Percentiles rank a stretch among this genome's conserved stretches.
phyloP scores from a whole-genome alignment of 1,140 invertebrate genomes.

The Apis mellifera region Amel_HAv3.1 CM009932.2:10900501-10901000 shows the following conservation, averaged over 20 bases:
- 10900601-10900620: background rate
- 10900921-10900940: too few relatives aligned
- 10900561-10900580: background rate
- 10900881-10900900: too few relatives aligned
- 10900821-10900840: too few relatives aligned
- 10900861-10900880: too few relatives aligned
- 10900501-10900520: background rate
- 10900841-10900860: too few relatives aligned
- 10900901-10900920: too few relatives aligned
- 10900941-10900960: too few relatives aligned
- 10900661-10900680: slow-evolving; percentile 32
- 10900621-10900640: slow-evolving; percentile 3
- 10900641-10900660: slow-evolving; percentile 24
- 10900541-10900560: background rate
- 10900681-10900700: slow-evolving; percentile 25
- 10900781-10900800: slow-evolving; percentile 52
- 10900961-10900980: too few relatives aligned
- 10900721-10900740: slow-evolving; percentile 18
- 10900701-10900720: slow-evolving; percentile 41
- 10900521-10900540: background rate
- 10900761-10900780: slow-evolving; percentile 43
- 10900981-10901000: too few relatives aligned
- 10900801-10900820: background rate
- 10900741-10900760: slow-evolving; percentile 43
- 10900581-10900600: background rate